Percentiles rank a stretch among this genome's conserved stretches.
Conservation (phyloP, 2,797 vertebrate species). For the Acanthopagrus latus region DNA sequence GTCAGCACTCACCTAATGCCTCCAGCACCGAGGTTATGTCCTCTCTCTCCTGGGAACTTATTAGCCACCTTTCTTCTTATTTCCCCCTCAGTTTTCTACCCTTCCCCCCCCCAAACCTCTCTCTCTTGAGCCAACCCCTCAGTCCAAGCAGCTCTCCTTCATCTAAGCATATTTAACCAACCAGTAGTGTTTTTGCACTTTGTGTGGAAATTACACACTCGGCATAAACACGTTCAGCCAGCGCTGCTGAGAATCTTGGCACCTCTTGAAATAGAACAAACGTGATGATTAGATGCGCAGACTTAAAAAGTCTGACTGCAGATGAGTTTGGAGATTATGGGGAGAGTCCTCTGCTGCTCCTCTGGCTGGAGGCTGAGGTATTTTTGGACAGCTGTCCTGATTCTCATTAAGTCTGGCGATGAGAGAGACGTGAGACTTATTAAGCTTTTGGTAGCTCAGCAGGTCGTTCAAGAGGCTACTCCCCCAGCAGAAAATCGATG, state of each 20-base stretch:
- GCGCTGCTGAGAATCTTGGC: constrained; percentile 17
- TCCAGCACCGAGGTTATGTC: constrained; percentile 13
- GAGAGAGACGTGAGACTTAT: constrained; percentile 73
- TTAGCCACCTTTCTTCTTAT: constrained; percentile 15
- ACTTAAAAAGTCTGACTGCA: constrained; percentile 36
- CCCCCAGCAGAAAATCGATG: constrained; percentile 37
- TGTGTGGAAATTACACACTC: constrained; percentile 23
- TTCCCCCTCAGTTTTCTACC: not conserved
- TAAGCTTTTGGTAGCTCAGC: constrained; percentile 54
- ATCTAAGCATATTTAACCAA: constrained; percentile 5
- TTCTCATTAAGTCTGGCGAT: constrained; percentile 69
- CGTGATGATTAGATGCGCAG: constrained; percentile 47
- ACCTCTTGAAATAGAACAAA: constrained; percentile 49
- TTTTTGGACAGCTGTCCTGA: constrained; percentile 68
- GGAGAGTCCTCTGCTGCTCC: constrained; percentile 33
- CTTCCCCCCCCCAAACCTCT: not conserved
- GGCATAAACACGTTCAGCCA: constrained; percentile 16
- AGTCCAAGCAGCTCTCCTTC: not conserved
- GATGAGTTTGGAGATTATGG: constrained; percentile 54
- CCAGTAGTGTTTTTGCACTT: constrained; percentile 15
- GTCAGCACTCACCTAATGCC: constrained; percentile 1
- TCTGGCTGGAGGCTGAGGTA: constrained; percentile 47
- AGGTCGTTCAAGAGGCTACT: constrained; percentile 29
- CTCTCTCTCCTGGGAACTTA: constrained; percentile 21
- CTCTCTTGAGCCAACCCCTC: not conserved